These are phyloP conservation scores for Arenicola marina DNA, from an alignment of 2,888 invertebrate genomes.

Conservation along the genomic window DNA sequence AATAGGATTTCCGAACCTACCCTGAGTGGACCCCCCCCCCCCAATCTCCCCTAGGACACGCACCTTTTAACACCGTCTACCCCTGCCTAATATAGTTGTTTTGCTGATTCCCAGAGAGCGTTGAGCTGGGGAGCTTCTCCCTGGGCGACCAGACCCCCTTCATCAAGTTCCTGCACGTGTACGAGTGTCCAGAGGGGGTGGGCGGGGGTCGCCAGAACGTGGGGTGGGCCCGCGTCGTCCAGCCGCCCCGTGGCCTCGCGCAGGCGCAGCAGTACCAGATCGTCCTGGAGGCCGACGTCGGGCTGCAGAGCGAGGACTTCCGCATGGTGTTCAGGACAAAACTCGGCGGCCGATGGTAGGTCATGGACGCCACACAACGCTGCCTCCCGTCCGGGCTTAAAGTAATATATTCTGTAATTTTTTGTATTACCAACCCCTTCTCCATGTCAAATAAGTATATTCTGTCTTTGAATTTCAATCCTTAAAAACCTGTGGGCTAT, in stretches of 20 bases:
- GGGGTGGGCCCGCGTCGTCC: conserved; percentile 48
- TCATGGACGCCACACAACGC: no score
- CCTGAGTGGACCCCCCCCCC: no score
- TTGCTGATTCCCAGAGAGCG: conserved; percentile 49
- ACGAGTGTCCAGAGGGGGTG: conserved; percentile 57
- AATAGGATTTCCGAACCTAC: no score
- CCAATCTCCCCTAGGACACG: no score
- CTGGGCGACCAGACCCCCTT: conserved; percentile 63
- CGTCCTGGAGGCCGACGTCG: conserved; percentile 64
- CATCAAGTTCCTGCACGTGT: conserved; percentile 57
- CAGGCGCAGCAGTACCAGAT: conserved; percentile 60
- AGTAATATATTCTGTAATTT: no score
- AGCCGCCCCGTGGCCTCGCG: conserved; percentile 54
- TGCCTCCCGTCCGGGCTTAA: no score
- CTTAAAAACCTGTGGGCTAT: no score
- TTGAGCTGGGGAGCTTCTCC: conserved; percentile 63
- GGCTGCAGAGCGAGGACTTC: conserved; percentile 65
- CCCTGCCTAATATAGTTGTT: no score
- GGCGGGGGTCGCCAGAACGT: conserved; percentile 47
- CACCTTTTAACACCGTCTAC: no score
- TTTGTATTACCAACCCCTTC: no score
- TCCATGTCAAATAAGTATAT: no score
- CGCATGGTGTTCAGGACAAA: conserved; percentile 64
- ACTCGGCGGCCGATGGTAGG: conserved; percentile 61
- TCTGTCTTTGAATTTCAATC: no score